These are phyloP conservation scores for Netelia virgata DNA, from an alignment of 2,888 invertebrate genomes.

Conservation along the genomic window DNA sequence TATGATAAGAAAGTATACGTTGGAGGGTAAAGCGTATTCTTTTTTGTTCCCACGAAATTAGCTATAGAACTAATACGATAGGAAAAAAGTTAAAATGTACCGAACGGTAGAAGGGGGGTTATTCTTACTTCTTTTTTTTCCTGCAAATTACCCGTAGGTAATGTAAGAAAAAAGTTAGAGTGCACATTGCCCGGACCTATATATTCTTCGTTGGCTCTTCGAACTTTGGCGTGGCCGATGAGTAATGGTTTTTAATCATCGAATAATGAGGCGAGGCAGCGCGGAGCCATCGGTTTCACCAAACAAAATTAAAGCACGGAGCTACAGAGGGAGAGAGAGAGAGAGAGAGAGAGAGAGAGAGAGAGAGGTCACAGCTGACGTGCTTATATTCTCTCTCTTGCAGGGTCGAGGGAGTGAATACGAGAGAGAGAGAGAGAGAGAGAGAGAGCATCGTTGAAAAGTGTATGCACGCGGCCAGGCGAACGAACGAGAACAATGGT, in stretches of 20 bases:
- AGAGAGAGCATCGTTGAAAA: constrained; percentile 56
- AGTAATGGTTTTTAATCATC: constrained; percentile 73
- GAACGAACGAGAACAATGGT: constrained; percentile 62
- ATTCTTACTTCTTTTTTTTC: background rate
- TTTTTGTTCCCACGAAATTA: background rate
- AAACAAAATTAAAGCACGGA: constrained; percentile 72
- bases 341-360: constrained; percentile 35
- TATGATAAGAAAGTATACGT: too few relatives aligned
- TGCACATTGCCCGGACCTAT: background rate
- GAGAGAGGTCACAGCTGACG: constrained; percentile 70
- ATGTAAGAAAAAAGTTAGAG: background rate
- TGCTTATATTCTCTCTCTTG: constrained; percentile 28
- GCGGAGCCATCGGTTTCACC: constrained; percentile 65
- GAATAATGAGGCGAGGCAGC: constrained; percentile 70
- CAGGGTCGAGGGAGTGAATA: constrained; percentile 35
- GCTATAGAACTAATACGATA: too few relatives aligned
- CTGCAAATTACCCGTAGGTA: background rate
- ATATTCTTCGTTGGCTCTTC: constrained; percentile 37
- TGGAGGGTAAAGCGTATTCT: background rate
- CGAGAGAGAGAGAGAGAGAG: constrained; percentile 39
- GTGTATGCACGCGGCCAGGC: constrained; percentile 55
- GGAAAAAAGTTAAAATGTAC: too few relatives aligned
- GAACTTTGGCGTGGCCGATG: constrained; percentile 65
- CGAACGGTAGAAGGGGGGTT: background rate
- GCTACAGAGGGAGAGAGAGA: background rate